A percentile compares a stretch with the other conserved stretches of the same genome.
phyloP scores from a whole-genome alignment of 2,888 invertebrate species.

The Dynastes tityus region DNA sequence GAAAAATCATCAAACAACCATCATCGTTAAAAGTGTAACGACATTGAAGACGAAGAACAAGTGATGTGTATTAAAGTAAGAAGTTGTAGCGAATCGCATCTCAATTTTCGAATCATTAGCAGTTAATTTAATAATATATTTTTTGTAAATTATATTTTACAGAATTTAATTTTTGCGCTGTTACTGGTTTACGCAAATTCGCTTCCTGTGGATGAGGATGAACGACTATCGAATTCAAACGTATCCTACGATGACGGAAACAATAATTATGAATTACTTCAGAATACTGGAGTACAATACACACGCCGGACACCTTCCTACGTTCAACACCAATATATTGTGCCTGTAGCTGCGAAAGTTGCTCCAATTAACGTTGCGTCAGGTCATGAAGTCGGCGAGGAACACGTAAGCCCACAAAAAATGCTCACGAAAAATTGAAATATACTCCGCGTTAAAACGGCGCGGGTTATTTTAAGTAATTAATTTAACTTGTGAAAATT shows the following conservation, averaged over 20 bases:
- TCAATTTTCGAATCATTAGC: neutral
- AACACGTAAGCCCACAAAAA: slow-evolving; percentile 22
- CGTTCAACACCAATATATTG: slow-evolving; percentile 10
- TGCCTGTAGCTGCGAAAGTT: slow-evolving; percentile 24
- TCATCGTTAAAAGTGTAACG: slow-evolving; percentile 21
- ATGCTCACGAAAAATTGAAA: neutral
- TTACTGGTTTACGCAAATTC: slow-evolving; percentile 23
- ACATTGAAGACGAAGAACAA: neutral
- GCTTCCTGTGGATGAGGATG: slow-evolving; percentile 14
- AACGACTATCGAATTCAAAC: neutral
- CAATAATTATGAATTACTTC: neutral
- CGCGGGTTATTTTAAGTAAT: too few species aligned
- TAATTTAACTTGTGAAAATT: too few species aligned
- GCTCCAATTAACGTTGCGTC: slow-evolving; percentile 23
- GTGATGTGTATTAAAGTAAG: slow-evolving; percentile 11
- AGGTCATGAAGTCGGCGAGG: slow-evolving; percentile 19
- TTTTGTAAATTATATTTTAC: neutral
- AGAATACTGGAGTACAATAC: neutral
- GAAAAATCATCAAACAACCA: slow-evolving; percentile 14
- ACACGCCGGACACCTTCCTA: slow-evolving; percentile 15
- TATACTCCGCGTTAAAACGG: too few species aligned
- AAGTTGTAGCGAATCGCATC: neutral
- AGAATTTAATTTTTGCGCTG: neutral
- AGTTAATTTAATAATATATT: neutral
- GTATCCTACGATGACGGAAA: slow-evolving; percentile 3